Conservation (phyloP, 1,140 invertebrate genomes). For the Microplitis demolitor region DNA sequence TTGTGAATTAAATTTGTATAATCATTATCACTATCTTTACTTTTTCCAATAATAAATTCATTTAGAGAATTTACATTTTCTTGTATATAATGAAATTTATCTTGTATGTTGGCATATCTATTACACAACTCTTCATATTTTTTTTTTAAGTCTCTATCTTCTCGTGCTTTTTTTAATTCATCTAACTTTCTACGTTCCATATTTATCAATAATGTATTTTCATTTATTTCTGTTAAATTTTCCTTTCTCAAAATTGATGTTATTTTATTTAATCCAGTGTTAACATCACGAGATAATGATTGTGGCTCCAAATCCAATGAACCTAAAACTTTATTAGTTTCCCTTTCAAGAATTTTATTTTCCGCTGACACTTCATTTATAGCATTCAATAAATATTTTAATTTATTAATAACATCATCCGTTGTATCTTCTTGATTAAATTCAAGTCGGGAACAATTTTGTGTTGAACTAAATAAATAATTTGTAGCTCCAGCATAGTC, state of each 20-base stretch:
- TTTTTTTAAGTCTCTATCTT: constrained; percentile 40
- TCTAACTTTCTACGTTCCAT: constrained; percentile 39
- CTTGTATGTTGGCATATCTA: constrained; percentile 37
- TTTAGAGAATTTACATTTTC: constrained; percentile 35
- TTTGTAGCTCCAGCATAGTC: too few relatives aligned
- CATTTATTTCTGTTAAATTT: constrained; percentile 41
- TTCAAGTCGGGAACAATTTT: too few relatives aligned
- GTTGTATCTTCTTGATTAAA: not conserved
- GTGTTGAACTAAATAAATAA: too few relatives aligned
- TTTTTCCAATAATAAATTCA: constrained; percentile 26
- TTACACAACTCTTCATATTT: constrained; percentile 42
- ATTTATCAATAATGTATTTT: constrained; percentile 34
- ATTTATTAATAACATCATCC: constrained; percentile 16
- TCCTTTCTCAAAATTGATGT: constrained; percentile 39
- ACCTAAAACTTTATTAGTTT: constrained; percentile 37
- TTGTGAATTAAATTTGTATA: constrained; percentile 39
- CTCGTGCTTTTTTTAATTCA: constrained; percentile 35
- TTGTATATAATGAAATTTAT: constrained; percentile 38
- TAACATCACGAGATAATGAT: constrained; percentile 40
- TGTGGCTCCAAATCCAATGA: constrained; percentile 38
- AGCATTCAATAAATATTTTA: constrained; percentile 35
- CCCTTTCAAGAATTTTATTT: constrained; percentile 37
- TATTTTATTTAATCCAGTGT: constrained; percentile 41
- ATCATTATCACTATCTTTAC: constrained; percentile 33
- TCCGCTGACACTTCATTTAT: constrained; percentile 46